phyloP scores from a whole-genome alignment of 2,888 invertebrate species.

The Neocrepidodera transversa region DNA sequence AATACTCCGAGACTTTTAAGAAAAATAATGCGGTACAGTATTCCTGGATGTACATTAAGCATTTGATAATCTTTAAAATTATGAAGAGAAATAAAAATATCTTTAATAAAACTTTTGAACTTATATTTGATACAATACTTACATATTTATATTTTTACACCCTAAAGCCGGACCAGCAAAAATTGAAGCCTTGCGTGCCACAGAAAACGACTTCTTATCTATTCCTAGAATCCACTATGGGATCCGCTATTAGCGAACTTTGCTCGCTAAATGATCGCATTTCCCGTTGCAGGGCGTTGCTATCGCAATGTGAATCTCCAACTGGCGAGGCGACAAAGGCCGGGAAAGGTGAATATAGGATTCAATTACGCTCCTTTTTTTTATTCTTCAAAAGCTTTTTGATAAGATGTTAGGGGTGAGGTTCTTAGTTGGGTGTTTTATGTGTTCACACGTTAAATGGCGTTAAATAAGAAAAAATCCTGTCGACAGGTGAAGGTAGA shows the following conservation, averaged over 20 bases:
- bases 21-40: too few species aligned
- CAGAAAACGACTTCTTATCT: conserved; percentile 13
- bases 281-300: conserved; percentile 7
- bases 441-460: too few species aligned
- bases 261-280: conserved; percentile 17
- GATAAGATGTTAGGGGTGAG: neutral
- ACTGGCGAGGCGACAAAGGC: conserved; percentile 7
- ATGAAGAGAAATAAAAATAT: too few species aligned
- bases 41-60: too few species aligned
- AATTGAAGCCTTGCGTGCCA: neutral
- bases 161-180: neutral
- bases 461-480: too few species aligned
- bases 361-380: conserved; percentile 19
- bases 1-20: too few species aligned
- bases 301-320: conserved; percentile 13
- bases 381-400: conserved; percentile 3
- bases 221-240: conserved; percentile 8
- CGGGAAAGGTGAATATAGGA: conserved; percentile 21
- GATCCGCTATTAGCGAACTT: conserved; percentile 21
- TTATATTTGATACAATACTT: too few species aligned
- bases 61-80: too few species aligned
- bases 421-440: neutral
- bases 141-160: too few species aligned
- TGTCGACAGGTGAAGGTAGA: too few species aligned
- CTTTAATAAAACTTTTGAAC: too few species aligned